Evolutionary conservation across 2,797 vertebrate species (phyloP).

Genomic region (Rhodeus uyekii): DNA sequence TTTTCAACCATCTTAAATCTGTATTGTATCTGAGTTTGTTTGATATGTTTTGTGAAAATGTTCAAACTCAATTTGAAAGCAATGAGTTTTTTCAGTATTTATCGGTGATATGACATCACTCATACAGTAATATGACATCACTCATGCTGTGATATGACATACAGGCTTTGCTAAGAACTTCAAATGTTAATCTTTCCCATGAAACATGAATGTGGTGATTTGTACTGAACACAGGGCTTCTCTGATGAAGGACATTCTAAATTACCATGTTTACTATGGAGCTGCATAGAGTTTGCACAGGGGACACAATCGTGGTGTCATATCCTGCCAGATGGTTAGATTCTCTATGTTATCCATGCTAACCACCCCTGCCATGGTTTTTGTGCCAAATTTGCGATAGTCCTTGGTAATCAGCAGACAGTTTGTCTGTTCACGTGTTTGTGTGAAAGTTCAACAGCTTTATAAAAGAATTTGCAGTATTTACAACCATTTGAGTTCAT

Average conservation of each 20-base stretch:
- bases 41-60: constrained; percentile 38
- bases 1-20: constrained; percentile 31
- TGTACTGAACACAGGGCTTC: constrained; percentile 43
- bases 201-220: constrained; percentile 61
- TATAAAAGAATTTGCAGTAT: constrained; percentile 37
- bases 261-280: constrained; percentile 13
- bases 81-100: constrained; percentile 36
- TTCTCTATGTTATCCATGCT: constrained; percentile 9
- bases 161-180: constrained; percentile 37
- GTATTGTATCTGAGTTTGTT: constrained; percentile 44
- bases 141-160: constrained; percentile 27
- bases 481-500: constrained; percentile 29
- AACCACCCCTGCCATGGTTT: constrained; percentile 30
- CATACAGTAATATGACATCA: constrained; percentile 23
- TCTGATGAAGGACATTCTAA: constrained; percentile 3
- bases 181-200: constrained; percentile 64
- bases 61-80: constrained; percentile 24
- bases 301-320: constrained; percentile 27
- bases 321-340: constrained; percentile 31
- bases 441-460: constrained; percentile 48
- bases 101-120: constrained; percentile 39
- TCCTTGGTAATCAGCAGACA: constrained; percentile 52
- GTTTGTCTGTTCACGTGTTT: constrained; percentile 50
- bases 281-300: constrained; percentile 19
- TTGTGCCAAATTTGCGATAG: constrained; percentile 50